Evolutionary conservation across 2,888 invertebrate genomes (phyloP).

Genomic region (Rhamnusium bicolor): DNA sequence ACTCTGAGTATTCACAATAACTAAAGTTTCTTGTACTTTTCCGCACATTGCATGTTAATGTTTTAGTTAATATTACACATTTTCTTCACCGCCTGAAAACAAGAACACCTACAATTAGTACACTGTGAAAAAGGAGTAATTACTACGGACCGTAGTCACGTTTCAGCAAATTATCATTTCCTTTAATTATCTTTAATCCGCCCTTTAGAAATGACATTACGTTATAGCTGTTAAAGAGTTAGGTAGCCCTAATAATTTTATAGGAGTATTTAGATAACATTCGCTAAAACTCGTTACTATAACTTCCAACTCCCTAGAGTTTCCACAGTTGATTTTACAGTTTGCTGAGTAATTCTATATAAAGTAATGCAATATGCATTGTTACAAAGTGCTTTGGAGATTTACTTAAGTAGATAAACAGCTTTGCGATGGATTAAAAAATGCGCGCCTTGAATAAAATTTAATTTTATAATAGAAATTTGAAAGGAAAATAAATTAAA

Average conservation of each 20-base stretch:
- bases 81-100: no score
- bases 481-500: no score
- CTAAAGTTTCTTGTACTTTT: no score
- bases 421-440: not conserved
- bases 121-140: not conserved
- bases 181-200: not conserved
- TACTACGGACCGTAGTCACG: not conserved
- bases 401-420: constrained; percentile 18
- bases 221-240: not conserved
- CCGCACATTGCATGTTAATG: no score
- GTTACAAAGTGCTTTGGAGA: constrained; percentile 8
- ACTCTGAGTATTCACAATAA: no score
- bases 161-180: not conserved
- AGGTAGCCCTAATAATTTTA: constrained; percentile 10
- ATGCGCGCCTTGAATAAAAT: not conserved
- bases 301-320: constrained; percentile 9
- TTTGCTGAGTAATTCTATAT: constrained; percentile 17
- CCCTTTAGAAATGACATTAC: not conserved
- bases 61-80: no score
- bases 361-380: constrained; percentile 22
- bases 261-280: constrained; percentile 14
- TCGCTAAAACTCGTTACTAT: constrained; percentile 5
- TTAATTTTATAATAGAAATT: not conserved
- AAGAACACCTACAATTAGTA: not conserved
- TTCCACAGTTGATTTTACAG: constrained; percentile 15